Evolutionary conservation across 1,140 invertebrate genomes (phyloP), one percentile per base, ranked within the genome.

Genomic region (Galendromus occidentalis): DNA sequence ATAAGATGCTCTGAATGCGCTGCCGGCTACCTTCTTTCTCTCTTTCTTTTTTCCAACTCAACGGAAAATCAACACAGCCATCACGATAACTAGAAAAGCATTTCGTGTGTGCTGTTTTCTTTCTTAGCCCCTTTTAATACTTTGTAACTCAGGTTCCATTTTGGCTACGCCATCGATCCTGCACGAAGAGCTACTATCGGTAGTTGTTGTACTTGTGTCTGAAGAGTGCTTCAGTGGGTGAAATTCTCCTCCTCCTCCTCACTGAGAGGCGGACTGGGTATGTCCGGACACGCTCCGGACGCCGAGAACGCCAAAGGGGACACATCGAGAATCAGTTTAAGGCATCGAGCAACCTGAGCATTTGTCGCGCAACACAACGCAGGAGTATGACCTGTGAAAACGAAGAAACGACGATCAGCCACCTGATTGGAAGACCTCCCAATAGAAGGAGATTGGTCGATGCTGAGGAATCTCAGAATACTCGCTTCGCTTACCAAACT

Each of bases 331-430:
- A 59, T 59, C 25, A 59, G 51, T 33, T 59, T 59, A 25, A 59
- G 51, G 33, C 51, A 59, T 29, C 51, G 51, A 17, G 51, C 51
- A 59, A 59, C 51, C 22, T 59, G 51, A 17, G 51, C 51, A 33
- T 59, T 59, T 14, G 51, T 59, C 51, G 51, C 51, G 51, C 51
- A 59, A 33, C 51, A 59, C 51, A 59, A 59, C 33, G 51, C 51
- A 25, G 51, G 51, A 17, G 51, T 59, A 33, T 59, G 51, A 14
- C 51, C 51, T 59, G 45, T 47, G 45, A 7, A 47, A 6, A 22
- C 4, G 14, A 4, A 14, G 45, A 14, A 47, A 47, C 28, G 28
- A 47, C 14, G 28, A 14, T 47, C 18, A 47, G 33, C n/a, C n/a
- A 39, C 9, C 33, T 39, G 33, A 39, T n/a, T n/a, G n/a, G n/a